Percentiles rank a stretch among this genome's conserved stretches.
These are phyloP conservation scores for Yasuhikotakia modesta DNA, from an alignment of 2,797 vertebrate species.

Conservation along the genomic window DNA sequence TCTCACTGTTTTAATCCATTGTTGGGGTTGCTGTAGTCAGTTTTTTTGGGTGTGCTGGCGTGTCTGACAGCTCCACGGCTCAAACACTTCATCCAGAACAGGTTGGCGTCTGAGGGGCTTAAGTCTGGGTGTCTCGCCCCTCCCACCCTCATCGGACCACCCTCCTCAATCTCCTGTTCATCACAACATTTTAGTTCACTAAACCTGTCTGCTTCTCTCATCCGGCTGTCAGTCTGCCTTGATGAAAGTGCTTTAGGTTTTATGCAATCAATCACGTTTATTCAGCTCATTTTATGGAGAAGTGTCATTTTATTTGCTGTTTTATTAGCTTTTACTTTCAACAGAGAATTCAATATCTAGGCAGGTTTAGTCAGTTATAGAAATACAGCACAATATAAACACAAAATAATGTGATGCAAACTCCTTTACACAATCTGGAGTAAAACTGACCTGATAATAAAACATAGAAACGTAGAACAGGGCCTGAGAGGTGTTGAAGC, in stretches of 20 bases:
- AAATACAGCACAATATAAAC: background rate
- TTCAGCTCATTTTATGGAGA: background rate
- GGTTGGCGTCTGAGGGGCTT: constrained; percentile 27
- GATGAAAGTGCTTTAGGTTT: background rate
- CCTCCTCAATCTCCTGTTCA: background rate
- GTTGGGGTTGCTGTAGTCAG: constrained; percentile 28
- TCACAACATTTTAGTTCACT: background rate
- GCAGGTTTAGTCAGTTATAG: background rate
- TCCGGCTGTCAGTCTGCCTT: background rate
- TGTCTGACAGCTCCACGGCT: constrained; percentile 45
- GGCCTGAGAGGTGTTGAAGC: background rate
- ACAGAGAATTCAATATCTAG: background rate
- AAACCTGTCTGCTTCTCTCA: background rate
- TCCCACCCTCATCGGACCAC: background rate
- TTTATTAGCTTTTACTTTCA: background rate
- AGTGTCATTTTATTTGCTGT: background rate
- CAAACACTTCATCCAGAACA: constrained; percentile 49
- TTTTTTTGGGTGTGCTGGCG: constrained; percentile 14
- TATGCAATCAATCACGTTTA: background rate
- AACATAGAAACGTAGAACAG: background rate
- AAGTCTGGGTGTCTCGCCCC: background rate
- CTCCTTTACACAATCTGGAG: background rate
- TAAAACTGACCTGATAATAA: background rate
- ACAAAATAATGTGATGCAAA: background rate
- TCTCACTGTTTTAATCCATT: background rate